These are phyloP conservation scores for Chloroceryle inda DNA, from an alignment of 2,797 vertebrate genomes.

Conservation along the genomic window DNA sequence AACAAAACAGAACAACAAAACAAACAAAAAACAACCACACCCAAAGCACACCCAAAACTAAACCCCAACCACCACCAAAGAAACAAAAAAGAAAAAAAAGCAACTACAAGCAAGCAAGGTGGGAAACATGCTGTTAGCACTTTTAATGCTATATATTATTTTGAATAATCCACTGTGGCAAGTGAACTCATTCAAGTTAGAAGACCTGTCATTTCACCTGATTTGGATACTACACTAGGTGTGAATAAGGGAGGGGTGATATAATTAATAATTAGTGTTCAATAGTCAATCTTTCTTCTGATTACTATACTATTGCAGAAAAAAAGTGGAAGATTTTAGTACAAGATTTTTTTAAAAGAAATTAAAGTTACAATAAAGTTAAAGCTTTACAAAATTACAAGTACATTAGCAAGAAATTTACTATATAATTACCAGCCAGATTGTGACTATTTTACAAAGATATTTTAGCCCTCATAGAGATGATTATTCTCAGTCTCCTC, in stretches of 20 bases:
- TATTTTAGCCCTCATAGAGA: not conserved
- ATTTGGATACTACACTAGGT: not conserved
- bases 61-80: too few relatives aligned
- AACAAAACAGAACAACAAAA: too few relatives aligned
- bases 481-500: not conserved
- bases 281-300: not conserved
- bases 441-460: not conserved
- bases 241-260: not conserved
- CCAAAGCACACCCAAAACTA: too few relatives aligned
- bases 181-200: not conserved
- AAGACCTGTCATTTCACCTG: not conserved
- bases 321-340: not conserved
- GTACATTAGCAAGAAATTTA: not conserved
- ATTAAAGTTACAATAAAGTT: not conserved
- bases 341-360: not conserved
- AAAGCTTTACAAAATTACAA: not conserved
- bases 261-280: not conserved
- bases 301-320: not conserved
- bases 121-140: not conserved
- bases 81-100: too few relatives aligned
- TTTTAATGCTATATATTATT: not conserved
- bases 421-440: not conserved
- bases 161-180: not conserved
- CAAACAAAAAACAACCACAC: too few relatives aligned
- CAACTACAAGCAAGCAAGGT: not conserved